These are phyloP conservation scores for Galago senegalensis DNA, from an alignment of 2,797 vertebrate genomes.

Conservation along the genomic window DNA sequence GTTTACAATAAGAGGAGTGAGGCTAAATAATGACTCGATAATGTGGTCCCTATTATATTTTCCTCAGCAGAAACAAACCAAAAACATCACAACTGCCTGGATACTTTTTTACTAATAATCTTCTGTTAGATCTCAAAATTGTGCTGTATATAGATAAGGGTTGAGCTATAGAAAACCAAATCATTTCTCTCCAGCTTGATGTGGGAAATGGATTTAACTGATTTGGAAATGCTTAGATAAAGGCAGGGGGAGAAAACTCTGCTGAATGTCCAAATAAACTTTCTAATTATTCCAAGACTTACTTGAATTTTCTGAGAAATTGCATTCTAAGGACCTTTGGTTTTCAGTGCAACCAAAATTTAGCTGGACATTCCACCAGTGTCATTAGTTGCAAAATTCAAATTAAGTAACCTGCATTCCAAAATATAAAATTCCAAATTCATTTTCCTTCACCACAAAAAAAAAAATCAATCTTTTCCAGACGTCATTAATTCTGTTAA, in stretches of 20 bases:
- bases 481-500: not conserved
- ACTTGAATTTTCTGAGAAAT: constrained; percentile 67
- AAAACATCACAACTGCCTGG: not conserved
- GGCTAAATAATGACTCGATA: not conserved
- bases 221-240: constrained; percentile 61
- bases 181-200: not conserved
- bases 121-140: not conserved
- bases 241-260: not conserved
- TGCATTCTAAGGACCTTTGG: constrained; percentile 62
- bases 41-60: not conserved
- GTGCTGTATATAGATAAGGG: not conserved
- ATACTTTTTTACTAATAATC: not conserved
- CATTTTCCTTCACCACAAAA: constrained; percentile 9
- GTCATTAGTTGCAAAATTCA: constrained; percentile 42
- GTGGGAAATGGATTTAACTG: constrained; percentile 50
- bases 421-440: constrained; percentile 40
- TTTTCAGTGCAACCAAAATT: constrained; percentile 32
- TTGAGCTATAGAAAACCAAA: not conserved
- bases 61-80: constrained; percentile 6
- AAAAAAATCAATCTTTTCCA: not conserved
- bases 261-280: constrained; percentile 42
- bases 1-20: not conserved
- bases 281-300: constrained; percentile 64
- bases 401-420: constrained; percentile 33
- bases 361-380: constrained; percentile 36